Percentiles rank a stretch among this genome's conserved stretches.
phyloP scores from a whole-genome alignment of 2,113 vertebrate genomes.

The Butorides virescens region DNA sequence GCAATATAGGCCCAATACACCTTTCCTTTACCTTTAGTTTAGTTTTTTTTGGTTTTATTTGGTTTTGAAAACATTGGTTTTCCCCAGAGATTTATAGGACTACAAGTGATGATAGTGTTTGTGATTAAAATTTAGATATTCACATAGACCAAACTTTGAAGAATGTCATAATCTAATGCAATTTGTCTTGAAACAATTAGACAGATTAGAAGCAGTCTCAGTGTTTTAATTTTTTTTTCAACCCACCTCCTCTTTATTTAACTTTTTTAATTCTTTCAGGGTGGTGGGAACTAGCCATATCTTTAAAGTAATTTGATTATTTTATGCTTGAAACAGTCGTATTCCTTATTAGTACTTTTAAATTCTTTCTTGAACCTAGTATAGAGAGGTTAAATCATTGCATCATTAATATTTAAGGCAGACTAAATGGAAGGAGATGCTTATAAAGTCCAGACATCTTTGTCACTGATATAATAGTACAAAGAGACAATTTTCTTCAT shows the following conservation, averaged over 20 bases:
- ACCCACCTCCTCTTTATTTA: background rate
- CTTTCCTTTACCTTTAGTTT: background rate
- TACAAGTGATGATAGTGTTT: background rate
- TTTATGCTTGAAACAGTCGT: constrained; percentile 14
- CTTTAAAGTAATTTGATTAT: constrained; percentile 52
- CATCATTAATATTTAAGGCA: constrained; percentile 87
- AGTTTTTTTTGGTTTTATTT: background rate
- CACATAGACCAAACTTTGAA: background rate
- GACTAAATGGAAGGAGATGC: constrained; percentile 84
- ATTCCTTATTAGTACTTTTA: constrained; percentile 53
- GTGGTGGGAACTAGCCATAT: background rate
- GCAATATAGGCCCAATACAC: rapidly evolving
- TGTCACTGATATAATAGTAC: constrained; percentile 83
- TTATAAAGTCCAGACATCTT: constrained; percentile 81
- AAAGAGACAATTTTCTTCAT: constrained; percentile 83
- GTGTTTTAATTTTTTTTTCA: background rate
- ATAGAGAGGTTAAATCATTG: constrained; percentile 82
- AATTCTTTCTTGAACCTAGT: constrained; percentile 58
- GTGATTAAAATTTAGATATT: background rate
- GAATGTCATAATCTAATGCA: background rate
- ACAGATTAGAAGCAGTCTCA: background rate
- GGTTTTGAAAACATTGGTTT: background rate
- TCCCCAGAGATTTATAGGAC: background rate
- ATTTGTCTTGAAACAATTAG: background rate
- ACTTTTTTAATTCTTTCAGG: constrained; percentile 13